A percentile compares a stretch with the other conserved stretches of the same genome.
Conservation (phyloP, 2,113 vertebrate species). For the Cyprinus carpio region DNA sequence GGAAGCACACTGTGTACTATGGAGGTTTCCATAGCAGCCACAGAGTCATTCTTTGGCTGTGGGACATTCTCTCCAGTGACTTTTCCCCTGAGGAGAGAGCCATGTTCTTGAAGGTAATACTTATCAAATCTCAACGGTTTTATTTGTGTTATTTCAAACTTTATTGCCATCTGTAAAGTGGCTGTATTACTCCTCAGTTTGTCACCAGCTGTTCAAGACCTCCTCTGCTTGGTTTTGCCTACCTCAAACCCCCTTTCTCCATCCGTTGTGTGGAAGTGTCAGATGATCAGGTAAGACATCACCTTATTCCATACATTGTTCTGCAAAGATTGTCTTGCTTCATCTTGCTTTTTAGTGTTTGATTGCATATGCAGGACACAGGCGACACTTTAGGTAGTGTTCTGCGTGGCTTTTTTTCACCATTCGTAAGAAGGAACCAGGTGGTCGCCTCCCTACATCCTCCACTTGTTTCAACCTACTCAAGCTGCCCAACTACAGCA, state of each 20-base stretch:
- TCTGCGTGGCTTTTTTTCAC: constrained; percentile 96
- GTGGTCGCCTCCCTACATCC: constrained; percentile 93
- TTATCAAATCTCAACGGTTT: neutral
- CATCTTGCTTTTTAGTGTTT: constrained; percentile 13
- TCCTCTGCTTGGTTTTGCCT: constrained; percentile 94
- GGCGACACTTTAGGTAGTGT: constrained; percentile 97
- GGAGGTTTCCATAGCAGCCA: constrained; percentile 98
- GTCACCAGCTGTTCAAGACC: constrained; percentile 97
- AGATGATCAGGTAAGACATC: constrained; percentile 87
- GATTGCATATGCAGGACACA: constrained; percentile 81
- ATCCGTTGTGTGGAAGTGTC: constrained; percentile 99
- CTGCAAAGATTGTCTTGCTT: neutral
- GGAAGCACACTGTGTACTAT: constrained; percentile 97
- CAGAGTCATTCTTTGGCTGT: constrained; percentile 96
- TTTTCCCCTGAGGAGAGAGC: constrained; percentile 92
- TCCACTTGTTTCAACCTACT: constrained; percentile 99
- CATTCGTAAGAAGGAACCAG: constrained; percentile 95
- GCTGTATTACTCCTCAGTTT: constrained; percentile 76
- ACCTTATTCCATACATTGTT: neutral
- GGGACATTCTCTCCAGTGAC: constrained; percentile 96
- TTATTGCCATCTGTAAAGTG: neutral
- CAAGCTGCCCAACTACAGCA: constrained; percentile 99
- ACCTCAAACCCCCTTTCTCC: constrained; percentile 99
- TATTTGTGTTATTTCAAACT: neutral
- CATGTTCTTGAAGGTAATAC: constrained; percentile 94